Base-by-base conservation (phyloP, 2,888 invertebrate genomes). In the Barypeithes pellucidus region DNA sequence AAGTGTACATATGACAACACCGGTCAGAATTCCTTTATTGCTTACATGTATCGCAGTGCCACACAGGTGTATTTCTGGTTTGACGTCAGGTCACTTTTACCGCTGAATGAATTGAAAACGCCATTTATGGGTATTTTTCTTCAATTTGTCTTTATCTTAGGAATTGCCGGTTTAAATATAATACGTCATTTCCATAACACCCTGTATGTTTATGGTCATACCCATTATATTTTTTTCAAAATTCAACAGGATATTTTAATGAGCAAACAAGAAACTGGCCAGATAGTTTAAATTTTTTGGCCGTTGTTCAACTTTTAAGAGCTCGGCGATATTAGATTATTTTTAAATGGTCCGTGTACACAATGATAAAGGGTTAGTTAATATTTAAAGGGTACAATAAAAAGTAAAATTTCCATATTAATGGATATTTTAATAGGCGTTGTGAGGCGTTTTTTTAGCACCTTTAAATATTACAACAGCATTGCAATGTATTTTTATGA, bases 341-440 rank as follows among this genome's bases (percentile, higher is more conserved):
- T 75, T 75, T 73, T 75, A 62, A 75, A 75, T 75, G 75, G 75
- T 3, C 72, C 67, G 70, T 75, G 72, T 73, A 72, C 70, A 69
- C 75, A 68, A 67, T 67, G 75, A 75, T 75, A 75, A 75, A 68
- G 69, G 54, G 60, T 72, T 75, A 62, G 75, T 72, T 75, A 75
- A 72, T 72, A 72, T 75, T 75, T 72, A 73, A 70, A 70, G 61
- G 69, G 67, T 22, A 8, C 39, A 33, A 22, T 47, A 60, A 62
- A 67, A 59, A 50, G 36, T 43, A 22, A 60, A 71, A 75, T 75
- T 75, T 75, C 67, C 75, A 75, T 75, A 72, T 75, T 75, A 75
- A 73, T 65, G 68, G 62, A 69, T 65, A 52, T 73, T 73, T 73
- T 73, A 73, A 69, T 67, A 22, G 66, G 14, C 24, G 24, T 41